phyloP scores from a whole-genome alignment of 2,888 invertebrate genomes.

The Ichneumoninae sp. region DNA sequence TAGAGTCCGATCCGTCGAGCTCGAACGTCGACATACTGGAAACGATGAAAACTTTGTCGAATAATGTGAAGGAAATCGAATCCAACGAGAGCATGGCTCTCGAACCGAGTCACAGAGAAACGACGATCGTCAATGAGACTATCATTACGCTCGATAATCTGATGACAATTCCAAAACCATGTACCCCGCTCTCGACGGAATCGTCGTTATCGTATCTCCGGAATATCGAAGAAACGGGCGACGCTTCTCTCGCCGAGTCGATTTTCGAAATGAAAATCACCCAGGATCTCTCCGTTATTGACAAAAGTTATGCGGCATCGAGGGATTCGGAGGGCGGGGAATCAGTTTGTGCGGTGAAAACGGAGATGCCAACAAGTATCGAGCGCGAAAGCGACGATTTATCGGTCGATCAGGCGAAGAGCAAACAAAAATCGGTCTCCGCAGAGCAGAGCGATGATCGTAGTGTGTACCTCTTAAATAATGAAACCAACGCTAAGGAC shows the following conservation, averaged over 20 bases:
- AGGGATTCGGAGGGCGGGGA: not conserved
- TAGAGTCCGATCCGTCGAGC: slow-evolving; percentile 60
- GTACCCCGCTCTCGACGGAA: not conserved
- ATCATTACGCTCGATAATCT: slow-evolving; percentile 60
- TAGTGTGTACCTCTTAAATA: not conserved
- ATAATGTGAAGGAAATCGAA: slow-evolving; percentile 45
- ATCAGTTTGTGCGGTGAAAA: not conserved
- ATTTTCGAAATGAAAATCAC: slow-evolving; percentile 5
- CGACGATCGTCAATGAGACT: slow-evolving; percentile 62
- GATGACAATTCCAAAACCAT: slow-evolving; percentile 59
- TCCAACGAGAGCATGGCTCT: slow-evolving; percentile 42
- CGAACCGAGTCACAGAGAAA: slow-evolving; percentile 41
- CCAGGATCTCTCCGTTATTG: not conserved
- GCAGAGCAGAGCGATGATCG: slow-evolving; percentile 16
- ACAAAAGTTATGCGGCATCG: slow-evolving; percentile 11
- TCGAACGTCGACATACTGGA: slow-evolving; percentile 57
- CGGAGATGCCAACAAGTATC: not conserved
- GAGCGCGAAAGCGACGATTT: not conserved
- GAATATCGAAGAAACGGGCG: not conserved
- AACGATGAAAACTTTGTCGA: slow-evolving; percentile 50
- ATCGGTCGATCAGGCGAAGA: not conserved
- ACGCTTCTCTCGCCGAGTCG: not conserved
- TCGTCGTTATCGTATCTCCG: not conserved
- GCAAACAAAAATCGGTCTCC: slow-evolving; percentile 44
- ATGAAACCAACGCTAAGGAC: slow-evolving; percentile 50